Evolutionary conservation across 2,113 vertebrate genomes (phyloP).

Genomic region (Aix galericulata): DNA sequence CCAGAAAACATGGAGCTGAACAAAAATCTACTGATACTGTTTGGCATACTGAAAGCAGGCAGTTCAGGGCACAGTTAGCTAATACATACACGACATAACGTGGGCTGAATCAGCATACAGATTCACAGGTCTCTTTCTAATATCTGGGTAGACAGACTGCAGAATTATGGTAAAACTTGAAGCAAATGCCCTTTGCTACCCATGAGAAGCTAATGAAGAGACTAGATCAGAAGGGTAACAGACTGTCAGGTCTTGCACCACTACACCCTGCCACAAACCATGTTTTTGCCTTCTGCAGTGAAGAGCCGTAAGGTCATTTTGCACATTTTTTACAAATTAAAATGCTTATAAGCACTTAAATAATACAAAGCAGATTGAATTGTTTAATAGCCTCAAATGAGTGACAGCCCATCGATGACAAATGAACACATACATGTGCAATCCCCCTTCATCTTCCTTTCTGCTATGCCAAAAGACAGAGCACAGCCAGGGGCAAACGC

Average conservation of each 20-base stretch:
- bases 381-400: not conserved
- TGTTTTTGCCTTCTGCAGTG: not conserved
- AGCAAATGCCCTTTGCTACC: not conserved
- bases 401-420: not conserved
- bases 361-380: not conserved
- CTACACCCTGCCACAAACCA: not conserved
- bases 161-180: not conserved
- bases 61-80: not conserved
- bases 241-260: not conserved
- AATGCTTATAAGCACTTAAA: not conserved
- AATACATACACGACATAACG: not conserved
- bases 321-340: not conserved
- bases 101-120: not conserved
- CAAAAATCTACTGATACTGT: not conserved
- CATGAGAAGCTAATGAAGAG: not conserved
- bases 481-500: not conserved
- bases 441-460: not conserved
- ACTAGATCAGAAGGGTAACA: not conserved
- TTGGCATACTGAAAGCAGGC: not conserved
- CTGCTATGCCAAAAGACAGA: not conserved
- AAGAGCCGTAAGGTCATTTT: not conserved
- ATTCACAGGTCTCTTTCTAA: not conserved
- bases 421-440: not conserved
- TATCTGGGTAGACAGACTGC: not conserved
- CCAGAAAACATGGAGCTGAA: not conserved